Percentiles rank a stretch among this genome's conserved stretches.
Evolutionary conservation across 1,140 invertebrate genomes (phyloP).

Genomic region (Wiebesia pumilae): DNA sequence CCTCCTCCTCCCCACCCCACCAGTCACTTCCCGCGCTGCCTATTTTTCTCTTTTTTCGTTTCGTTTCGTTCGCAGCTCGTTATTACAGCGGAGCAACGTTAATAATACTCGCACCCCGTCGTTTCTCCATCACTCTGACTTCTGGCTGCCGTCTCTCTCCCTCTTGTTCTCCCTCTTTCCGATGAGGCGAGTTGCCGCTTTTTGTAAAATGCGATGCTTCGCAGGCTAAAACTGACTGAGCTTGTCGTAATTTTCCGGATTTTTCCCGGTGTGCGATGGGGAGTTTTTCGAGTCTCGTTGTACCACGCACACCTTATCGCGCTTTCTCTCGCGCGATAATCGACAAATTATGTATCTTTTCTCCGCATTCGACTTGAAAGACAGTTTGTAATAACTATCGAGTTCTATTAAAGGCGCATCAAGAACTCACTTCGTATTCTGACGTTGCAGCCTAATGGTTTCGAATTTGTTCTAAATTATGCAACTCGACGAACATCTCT

Average conservation of each 20-base stretch:
- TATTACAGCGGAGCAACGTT: slow-evolving; percentile 19
- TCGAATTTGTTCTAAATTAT: not conserved
- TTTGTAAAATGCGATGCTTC: not conserved
- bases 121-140: slow-evolving; percentile 13
- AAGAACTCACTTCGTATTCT: not conserved
- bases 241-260: not conserved
- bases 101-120: slow-evolving; percentile 11
- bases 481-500: not conserved
- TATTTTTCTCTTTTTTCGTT: slow-evolving; percentile 31
- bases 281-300: not conserved
- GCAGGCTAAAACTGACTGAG: not conserved
- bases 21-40: not conserved
- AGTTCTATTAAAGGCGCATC: not conserved
- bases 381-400: not conserved
- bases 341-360: not conserved
- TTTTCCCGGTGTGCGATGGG: not conserved
- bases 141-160: not conserved
- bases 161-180: not conserved
- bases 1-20: not conserved
- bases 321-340: not conserved
- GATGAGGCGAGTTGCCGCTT: not conserved
- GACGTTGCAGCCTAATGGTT: not conserved
- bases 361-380: not conserved
- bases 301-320: not conserved
- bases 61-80: slow-evolving; percentile 36